Conservation (phyloP, 2,113 vertebrate genomes). For the Perognathus longimembris region DNA sequence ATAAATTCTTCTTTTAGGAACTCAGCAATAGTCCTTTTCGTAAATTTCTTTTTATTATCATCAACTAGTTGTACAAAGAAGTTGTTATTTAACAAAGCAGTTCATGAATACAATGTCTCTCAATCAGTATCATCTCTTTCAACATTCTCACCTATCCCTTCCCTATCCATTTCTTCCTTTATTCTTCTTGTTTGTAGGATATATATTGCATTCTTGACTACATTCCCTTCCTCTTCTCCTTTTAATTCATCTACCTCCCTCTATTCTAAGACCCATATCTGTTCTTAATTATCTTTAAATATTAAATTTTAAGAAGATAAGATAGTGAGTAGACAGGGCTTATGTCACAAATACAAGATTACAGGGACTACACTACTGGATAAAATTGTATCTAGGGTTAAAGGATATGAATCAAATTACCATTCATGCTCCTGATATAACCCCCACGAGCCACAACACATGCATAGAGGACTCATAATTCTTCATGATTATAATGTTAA, state of each 20-base stretch:
- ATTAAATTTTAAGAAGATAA: neutral
- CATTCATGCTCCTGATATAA: neutral
- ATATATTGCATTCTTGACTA: too few species aligned
- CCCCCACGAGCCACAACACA: neutral
- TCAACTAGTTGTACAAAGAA: too few species aligned
- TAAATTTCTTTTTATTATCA: too few species aligned
- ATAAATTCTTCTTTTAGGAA: constrained; percentile 29
- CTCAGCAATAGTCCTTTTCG: neutral
- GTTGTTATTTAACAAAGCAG: too few species aligned
- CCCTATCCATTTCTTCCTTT: too few species aligned
- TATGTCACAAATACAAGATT: neutral
- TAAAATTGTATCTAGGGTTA: neutral
- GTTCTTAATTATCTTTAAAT: neutral
- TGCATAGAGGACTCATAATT: neutral
- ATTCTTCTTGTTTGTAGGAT: too few species aligned
- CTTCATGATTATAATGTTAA: neutral
- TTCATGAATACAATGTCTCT: too few species aligned
- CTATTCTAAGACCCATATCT: neutral
- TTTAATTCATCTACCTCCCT: too few species aligned
- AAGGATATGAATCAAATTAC: neutral
- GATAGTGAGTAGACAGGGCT: neutral
- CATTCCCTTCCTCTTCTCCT: too few species aligned
- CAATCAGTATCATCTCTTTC: too few species aligned
- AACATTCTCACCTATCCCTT: too few species aligned
- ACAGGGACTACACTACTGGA: neutral